These are phyloP conservation scores for Dynastes hyllus DNA, from an alignment of 2,888 invertebrate genomes.

Conservation along the genomic window DNA sequence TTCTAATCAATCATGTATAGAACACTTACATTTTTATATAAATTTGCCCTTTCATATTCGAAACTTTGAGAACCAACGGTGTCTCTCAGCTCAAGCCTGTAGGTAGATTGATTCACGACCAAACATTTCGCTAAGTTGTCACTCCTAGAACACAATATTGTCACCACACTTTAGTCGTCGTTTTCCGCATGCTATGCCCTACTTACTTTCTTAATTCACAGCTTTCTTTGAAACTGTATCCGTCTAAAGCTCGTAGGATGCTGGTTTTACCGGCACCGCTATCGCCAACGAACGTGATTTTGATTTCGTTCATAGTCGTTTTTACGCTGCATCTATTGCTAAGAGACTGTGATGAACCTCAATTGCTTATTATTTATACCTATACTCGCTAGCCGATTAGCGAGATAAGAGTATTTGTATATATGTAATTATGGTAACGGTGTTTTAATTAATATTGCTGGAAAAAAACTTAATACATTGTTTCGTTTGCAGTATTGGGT, in stretches of 20 bases:
- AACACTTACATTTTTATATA: slow-evolving; percentile 47
- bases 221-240: slow-evolving; percentile 84
- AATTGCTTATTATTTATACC: slow-evolving; percentile 4
- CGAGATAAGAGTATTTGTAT: background rate
- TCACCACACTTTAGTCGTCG: background rate
- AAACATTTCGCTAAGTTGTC: slow-evolving; percentile 40
- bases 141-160: slow-evolving; percentile 27
- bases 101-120: slow-evolving; percentile 36
- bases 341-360: background rate
- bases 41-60: slow-evolving; percentile 20
- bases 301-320: slow-evolving; percentile 71
- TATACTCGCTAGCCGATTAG: background rate
- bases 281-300: slow-evolving; percentile 88
- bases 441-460: background rate
- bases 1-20: no score
- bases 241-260: slow-evolving; percentile 86
- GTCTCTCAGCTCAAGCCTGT: slow-evolving; percentile 44
- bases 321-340: background rate
- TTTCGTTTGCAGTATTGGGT: no score
- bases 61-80: slow-evolving; percentile 33
- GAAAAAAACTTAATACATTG: no score
- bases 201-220: slow-evolving; percentile 89
- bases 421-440: background rate
- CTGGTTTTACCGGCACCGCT: slow-evolving; percentile 92
- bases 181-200: background rate